A percentile compares a stretch with the other conserved stretches of the same genome.
Conservation (phyloP, 2,113 vertebrate species). For the Zosterops hypoxanthus region DNA sequence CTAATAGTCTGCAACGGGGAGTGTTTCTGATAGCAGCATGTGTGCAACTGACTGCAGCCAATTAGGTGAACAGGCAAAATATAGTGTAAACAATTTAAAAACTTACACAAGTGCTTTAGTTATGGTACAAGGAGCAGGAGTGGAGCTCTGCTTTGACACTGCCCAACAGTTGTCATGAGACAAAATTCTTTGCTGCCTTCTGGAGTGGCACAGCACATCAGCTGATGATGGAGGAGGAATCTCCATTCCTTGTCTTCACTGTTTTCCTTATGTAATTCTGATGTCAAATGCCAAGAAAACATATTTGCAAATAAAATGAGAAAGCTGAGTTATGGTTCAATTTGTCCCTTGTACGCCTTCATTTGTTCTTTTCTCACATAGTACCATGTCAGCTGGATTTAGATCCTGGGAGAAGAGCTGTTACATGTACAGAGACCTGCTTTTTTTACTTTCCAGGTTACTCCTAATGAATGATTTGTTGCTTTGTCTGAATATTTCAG, state of each 20-base stretch:
- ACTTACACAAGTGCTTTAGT: not conserved
- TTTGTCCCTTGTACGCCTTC: not conserved
- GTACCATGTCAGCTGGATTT: not conserved
- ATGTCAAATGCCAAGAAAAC: not conserved
- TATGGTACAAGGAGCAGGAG: not conserved
- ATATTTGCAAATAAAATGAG: not conserved
- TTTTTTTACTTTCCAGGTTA: not conserved
- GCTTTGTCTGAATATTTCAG: constrained; percentile 42
- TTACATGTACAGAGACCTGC: not conserved
- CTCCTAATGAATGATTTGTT: constrained; percentile 16
- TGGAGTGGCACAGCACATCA: not conserved
- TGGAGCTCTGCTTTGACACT: not conserved
- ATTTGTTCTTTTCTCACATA: not conserved
- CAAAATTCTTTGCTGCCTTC: not conserved
- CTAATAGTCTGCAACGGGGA: not conserved
- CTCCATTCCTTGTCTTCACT: not conserved
- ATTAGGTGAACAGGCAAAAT: not conserved
- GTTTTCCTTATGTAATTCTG: not conserved
- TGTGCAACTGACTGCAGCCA: not conserved
- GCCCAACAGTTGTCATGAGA: not conserved
- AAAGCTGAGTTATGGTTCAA: not conserved
- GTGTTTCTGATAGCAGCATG: not conserved
- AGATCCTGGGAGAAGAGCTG: not conserved
- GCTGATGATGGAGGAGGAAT: not conserved
- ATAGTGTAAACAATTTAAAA: not conserved